Percentiles rank a stretch among this genome's conserved stretches.
Evolutionary conservation across 2,888 invertebrate species (phyloP).

Genomic region (Phania funesta): DNA sequence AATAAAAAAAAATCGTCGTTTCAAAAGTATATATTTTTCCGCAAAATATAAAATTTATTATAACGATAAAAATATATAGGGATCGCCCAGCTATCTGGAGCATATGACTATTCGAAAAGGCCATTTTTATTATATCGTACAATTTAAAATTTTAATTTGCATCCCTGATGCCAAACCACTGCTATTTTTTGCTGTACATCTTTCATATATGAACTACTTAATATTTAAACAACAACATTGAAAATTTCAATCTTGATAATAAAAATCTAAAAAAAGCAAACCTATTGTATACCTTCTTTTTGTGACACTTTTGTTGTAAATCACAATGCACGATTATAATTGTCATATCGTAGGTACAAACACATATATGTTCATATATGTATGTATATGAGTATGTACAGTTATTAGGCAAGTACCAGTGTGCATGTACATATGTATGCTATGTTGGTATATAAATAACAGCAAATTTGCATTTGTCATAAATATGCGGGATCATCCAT

Average conservation of each 20-base stretch:
- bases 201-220: conserved; percentile 19
- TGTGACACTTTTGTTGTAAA: conserved; percentile 60
- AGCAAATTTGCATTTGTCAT: conserved; percentile 48
- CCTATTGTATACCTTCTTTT: conserved; percentile 50
- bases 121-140: neutral
- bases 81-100: too few relatives aligned
- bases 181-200: neutral
- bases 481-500: conserved; percentile 66
- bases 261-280: conserved; percentile 13
- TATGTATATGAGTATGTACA: neutral
- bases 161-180: neutral
- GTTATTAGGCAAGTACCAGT: neutral
- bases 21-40: too few relatives aligned
- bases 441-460: neutral
- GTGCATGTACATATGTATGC: neutral
- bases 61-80: too few relatives aligned
- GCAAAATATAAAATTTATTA: too few relatives aligned
- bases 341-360: too few relatives aligned
- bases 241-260: conserved; percentile 64
- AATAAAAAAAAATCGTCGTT: too few relatives aligned
- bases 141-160: neutral
- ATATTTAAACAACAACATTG: conserved; percentile 40
- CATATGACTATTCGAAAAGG: too few relatives aligned
- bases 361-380: neutral
- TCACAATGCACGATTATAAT: conserved; percentile 49